Base-by-base conservation (phyloP, 2,113 vertebrate species). In the Salvator merianae region DNA sequence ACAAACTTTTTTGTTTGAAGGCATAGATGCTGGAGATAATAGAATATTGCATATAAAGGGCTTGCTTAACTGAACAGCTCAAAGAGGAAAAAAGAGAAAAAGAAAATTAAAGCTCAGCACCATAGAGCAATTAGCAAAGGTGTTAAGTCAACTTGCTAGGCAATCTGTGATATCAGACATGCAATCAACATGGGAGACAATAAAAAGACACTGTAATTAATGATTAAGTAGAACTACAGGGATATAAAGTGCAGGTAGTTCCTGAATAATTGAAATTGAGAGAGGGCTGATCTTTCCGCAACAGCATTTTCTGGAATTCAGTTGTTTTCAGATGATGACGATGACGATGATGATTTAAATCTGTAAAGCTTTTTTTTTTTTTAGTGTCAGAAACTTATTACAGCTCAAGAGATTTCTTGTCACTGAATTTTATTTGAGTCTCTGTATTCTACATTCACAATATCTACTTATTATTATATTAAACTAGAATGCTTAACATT, bases 111-210 rank as follows among this genome's bases (percentile, higher is more conserved):
- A 91, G 78, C 83, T 76, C 87, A 91, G 40, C 63, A 77, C 38
- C 84, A 86, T 47, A 85, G 79, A 89, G 69, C 89, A 95, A 90
- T 94, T 95, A 92, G 75, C 53, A 79, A 91, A 94, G 87, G 88
- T 94, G 89, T 76, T 87, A 94, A 94, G 84, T 91, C 85, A 93
- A 88, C 47, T 32, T 70, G 22, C 84, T 89, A 84, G 92, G 88
- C 69, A 89, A 81, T 89, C 84, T 90, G 87, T 74, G 68, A 80
- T 84, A 87, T 91, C 84, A 90, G 90, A 83, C 74, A 90, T 76
- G 81, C 59, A 91, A 89, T 71, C 84, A 91, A 92, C 59, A 84
- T 43, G 81, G 88, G 86, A 91, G 93, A 86, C 85, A 94, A 88
- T 1, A 32, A 87, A 82, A 89, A 93, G 74, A 40, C 93, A 87